Evolutionary conservation across 2,888 invertebrate species (phyloP), one percentile per base, ranked within the genome.

Genomic region (Lutraria lutraria): DNA sequence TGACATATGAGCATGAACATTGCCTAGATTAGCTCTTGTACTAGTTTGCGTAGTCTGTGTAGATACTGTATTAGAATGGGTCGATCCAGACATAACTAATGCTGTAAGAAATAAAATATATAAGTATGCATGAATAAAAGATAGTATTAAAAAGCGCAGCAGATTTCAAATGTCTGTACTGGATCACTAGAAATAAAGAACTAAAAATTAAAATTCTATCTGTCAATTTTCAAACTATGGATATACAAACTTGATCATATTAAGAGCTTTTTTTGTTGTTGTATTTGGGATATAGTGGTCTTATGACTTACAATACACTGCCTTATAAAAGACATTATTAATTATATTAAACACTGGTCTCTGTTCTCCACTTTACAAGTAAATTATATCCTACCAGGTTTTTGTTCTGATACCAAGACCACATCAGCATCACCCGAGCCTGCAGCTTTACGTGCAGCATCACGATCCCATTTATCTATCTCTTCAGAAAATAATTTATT

Each of bases 391-490:
- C 19, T 89, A 88, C 86, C 87, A 31, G 93, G 92, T 92, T 93
- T 93, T n/a, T 92, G 91, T 84, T 95, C 94, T 19, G 89, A 89
- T 68, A 92, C 88, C 29, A 93, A 85, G 21, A 91, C 91, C 6
- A 93, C 93, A 68, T 94, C 93, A 4, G 91, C 88, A 60, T 94
- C 94, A 25, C 92, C 92, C 10, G 89, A 91, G 21, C 89, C 92
- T 0, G 93, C 60, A 31, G 93, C 89, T 80, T 93, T 94, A 60
- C 93, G 90, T 21, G 93, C 91, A 89, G 95, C 95, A 79, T 96
- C 96, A 10, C 88, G 89, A 91, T 97, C 97, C 97, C 97, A 97
- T n/a, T 95, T 94, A 16, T 94, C 94, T 43, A 96, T 94, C 92
- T 97, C 97, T 68, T 94, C 93, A 43, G 88, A 90, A 90, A 97